phyloP scores from a whole-genome alignment of 2,888 invertebrate species.

The Pachydiplax longipennis region DNA sequence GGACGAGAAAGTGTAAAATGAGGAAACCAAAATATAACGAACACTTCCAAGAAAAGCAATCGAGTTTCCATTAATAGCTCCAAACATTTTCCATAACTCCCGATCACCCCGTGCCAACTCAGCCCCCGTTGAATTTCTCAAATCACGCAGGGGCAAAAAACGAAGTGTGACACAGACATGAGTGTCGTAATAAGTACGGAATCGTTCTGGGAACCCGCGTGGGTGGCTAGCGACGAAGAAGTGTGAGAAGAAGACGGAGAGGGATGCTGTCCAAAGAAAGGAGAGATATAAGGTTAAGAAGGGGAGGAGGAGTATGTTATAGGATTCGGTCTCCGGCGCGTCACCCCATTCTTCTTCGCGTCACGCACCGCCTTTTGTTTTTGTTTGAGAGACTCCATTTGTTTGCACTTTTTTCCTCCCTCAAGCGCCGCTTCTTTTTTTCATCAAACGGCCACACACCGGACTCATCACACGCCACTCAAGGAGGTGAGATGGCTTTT shows the following conservation, averaged over 20 bases:
- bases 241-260: not conserved
- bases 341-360: conserved; percentile 16
- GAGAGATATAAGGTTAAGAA: no score
- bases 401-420: conserved; percentile 17
- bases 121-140: not conserved
- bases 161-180: not conserved
- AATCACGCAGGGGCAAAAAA: not conserved
- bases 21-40: no score
- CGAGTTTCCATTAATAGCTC: no score
- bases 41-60: no score
- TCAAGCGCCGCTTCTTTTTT: not conserved
- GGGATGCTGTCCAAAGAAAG: no score
- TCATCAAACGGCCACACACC: conserved; percentile 26
- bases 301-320: not conserved
- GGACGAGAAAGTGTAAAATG: no score
- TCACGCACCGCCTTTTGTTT: conserved; percentile 32
- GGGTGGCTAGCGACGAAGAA: not conserved
- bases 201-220: not conserved
- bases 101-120: not conserved
- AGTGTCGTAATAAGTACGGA: not conserved
- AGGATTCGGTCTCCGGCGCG: not conserved
- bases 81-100: no score
- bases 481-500: conserved; percentile 1
- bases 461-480: conserved; percentile 40
- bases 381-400: conserved; percentile 28